Evolutionary conservation across 2,888 invertebrate genomes (phyloP), one percentile per base, ranked within the genome.

Genomic region (Heliconius aoede): DNA sequence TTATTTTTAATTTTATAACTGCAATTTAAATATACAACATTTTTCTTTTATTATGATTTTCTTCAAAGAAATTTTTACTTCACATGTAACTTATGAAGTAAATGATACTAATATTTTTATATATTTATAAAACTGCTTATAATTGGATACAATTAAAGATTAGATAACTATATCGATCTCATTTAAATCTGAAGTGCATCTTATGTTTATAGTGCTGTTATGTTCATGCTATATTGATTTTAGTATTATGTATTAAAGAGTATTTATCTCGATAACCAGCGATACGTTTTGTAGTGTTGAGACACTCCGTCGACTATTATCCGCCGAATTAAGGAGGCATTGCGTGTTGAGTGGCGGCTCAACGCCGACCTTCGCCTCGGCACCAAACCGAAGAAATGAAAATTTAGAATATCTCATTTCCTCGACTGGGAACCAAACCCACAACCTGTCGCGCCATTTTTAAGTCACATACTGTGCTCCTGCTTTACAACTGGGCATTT

Each of bases 131-230:
- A 67, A 26, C 26, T 26, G 26, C 9, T 67, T 40, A 67, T 40
- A 67, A 40, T 67, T 26, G 21, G 40, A 67, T 28, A 40, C 26
- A 9, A 9, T 11, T 24, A 26, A 67, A 40, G 46, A 67, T 67
- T 46, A 67, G 46, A 67, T 67, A 67, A 40, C 18, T 65, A 40
- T 67, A 26, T 67, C 26, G 40, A 67, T 67, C 36, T 62, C 21
- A 62, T 21, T 65, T 46, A 67, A 40, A 67, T 36, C 26, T 26
- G 24, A 67, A 67, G 46, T 26, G 67, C 67, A 67, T 67, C 40
- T 67, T 67, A 40, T 40, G 36, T 40, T 36, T 30, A 36, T 65
- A 40, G 24, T 65, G 65, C 67, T 26, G 26, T 18, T 40, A 36
- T 67, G 26, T 67, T 18, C 3, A 67, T 18, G 9, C 9, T 18